Conservation (phyloP, 2,888 invertebrate genomes). For the Thereva unica region DNA sequence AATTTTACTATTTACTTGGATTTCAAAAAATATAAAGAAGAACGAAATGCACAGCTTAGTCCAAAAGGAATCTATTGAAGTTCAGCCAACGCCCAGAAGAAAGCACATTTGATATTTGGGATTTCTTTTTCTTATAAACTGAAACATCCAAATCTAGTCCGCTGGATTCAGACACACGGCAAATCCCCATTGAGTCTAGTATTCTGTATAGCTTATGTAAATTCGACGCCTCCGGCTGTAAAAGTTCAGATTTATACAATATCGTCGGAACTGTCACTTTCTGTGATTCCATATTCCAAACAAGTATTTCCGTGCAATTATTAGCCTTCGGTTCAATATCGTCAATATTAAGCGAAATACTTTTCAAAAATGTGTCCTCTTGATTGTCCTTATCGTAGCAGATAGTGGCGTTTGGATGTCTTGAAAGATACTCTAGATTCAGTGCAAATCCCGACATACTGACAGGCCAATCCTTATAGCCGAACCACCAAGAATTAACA, state of each 20-base stretch:
- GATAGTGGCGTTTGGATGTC: constrained; percentile 67
- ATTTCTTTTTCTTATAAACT: too few species aligned
- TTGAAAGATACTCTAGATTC: constrained; percentile 63
- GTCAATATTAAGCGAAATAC: constrained; percentile 65
- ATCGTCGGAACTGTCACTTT: constrained; percentile 51
- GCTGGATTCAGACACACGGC: constrained; percentile 48
- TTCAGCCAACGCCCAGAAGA: too few species aligned
- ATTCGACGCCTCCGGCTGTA: constrained; percentile 53
- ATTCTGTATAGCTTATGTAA: constrained; percentile 52
- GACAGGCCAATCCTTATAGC: constrained; percentile 71
- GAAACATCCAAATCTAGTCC: too few species aligned
- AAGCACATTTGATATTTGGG: too few species aligned
- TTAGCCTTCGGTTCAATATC: constrained; percentile 79
- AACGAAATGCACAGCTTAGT: too few species aligned
- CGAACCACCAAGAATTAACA: constrained; percentile 70
- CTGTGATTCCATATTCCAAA: constrained; percentile 71
- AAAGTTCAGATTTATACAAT: constrained; percentile 49
- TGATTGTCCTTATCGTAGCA: constrained; percentile 74
- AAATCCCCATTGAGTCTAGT: constrained; percentile 54
- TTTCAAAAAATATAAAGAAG: too few species aligned
- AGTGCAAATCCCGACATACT: constrained; percentile 84
- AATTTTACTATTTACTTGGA: too few species aligned
- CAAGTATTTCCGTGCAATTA: constrained; percentile 75
- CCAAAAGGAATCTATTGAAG: too few species aligned
- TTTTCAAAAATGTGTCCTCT: constrained; percentile 75